Evolutionary conservation across 1,140 invertebrate genomes (phyloP), one percentile per base, ranked within the genome.

Genomic region (Cecropterus lyciades): DNA sequence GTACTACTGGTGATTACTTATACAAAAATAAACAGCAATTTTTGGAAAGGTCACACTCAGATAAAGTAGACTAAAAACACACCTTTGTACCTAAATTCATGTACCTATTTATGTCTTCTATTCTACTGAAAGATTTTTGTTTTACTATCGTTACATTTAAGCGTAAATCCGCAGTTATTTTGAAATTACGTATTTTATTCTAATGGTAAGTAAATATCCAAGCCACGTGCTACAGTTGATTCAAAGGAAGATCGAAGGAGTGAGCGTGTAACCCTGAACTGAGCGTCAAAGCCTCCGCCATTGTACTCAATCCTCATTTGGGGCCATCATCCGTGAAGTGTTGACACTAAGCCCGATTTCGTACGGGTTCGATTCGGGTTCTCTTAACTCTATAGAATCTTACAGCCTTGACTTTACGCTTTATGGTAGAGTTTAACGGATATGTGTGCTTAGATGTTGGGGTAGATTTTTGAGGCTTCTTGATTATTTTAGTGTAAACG

Each of bases 261-360:
- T 7, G 27, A 30, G 71, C 82, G 80, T 87, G 71, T 84, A 87
- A 80, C 75, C 77, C 62, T 65, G 62, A 57, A 74, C 69, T 77
- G 69, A 82, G 72, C 70, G 67, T 75, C 79, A 87, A 82, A 85
- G 79, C 75, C 72, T 66, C 75, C 27, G 78, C 79, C 79, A 70
- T 82, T 17, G 60, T 56, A 46, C 62, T 70, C 65, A 73, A 69
- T 65, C 69, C 72, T 74, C 77, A 79, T 82, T 81, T 80, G 79
- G 56, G 49, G 45, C 69, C 74, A 73, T 77, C 78, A 72, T 64
- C 75, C 80, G 79, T 86, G 77, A 88, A 85, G 79, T 82, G 85
- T 82, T 85, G 85, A 88, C 84, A 85, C 80, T 86, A 82, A 88
- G 84, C 62, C 80, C 82, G 79, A 86, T 88, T 88, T 85, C 78